Percentiles rank a stretch among this genome's conserved stretches.
These are phyloP conservation scores for Callithrix jacchus DNA, from an alignment of 2,113 vertebrate species.

Conservation along the genomic window DNA sequence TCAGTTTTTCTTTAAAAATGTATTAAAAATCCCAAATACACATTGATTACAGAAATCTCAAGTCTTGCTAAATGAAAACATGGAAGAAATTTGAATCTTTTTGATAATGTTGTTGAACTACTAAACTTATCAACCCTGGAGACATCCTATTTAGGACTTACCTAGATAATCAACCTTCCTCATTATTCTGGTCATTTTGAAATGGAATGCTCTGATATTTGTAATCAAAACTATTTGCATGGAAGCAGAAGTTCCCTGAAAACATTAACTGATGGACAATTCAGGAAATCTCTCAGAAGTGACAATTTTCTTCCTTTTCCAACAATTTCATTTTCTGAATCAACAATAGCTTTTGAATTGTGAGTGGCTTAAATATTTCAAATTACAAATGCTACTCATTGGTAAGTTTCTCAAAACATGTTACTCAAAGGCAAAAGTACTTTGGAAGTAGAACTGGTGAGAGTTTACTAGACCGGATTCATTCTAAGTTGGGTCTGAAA, in stretches of 20 bases:
- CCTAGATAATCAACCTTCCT: neutral
- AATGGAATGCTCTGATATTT: neutral
- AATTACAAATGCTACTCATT: neutral
- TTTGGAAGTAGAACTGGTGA: neutral
- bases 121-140: neutral
- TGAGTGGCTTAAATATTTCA: slow-evolving; percentile 21
- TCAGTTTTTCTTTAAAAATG: slow-evolving; percentile 23
- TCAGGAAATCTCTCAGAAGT: neutral
- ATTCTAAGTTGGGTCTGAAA: neutral
- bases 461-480: neutral
- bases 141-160: neutral
- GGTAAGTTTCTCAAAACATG: neutral
- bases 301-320: neutral
- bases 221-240: neutral
- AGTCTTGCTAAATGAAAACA: neutral
- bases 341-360: slow-evolving; percentile 33
- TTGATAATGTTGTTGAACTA: neutral
- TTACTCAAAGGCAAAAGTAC: neutral
- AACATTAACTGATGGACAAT: neutral
- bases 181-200: slow-evolving; percentile 5
- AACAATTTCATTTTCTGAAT: slow-evolving; percentile 16
- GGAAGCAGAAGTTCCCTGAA: neutral
- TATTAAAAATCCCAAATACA: neutral
- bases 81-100: neutral
- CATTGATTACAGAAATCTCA: neutral